These are phyloP conservation scores for Drepanosiphum platanoidis DNA, from an alignment of 2,888 invertebrate genomes.

Conservation along the genomic window DNA sequence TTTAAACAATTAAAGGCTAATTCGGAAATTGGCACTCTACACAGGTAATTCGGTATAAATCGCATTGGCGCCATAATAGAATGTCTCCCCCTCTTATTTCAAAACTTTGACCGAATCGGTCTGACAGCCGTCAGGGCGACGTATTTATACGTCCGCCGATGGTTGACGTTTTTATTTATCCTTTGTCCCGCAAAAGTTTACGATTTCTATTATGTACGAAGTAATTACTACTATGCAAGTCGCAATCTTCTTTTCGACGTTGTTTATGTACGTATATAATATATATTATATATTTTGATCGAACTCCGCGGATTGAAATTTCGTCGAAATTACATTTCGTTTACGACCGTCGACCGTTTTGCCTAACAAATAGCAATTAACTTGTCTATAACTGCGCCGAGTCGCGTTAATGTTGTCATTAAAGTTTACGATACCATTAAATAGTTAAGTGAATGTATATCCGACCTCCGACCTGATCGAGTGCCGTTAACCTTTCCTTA, in stretches of 20 bases:
- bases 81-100: not conserved
- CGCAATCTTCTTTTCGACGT: not conserved
- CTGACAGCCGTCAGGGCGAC: not conserved
- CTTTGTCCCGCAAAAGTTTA: not conserved
- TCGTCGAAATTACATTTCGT: not conserved
- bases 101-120: not conserved
- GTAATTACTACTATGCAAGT: not conserved
- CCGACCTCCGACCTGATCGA: conserved; percentile 41
- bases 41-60: not conserved
- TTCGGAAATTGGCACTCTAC: not conserved
- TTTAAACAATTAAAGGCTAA: not conserved
- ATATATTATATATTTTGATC: no score
- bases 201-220: not conserved
- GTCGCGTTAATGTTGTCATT: conserved; percentile 31
- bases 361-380: conserved; percentile 30
- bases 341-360: conserved; percentile 5
- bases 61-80: not conserved
- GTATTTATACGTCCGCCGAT: not conserved
- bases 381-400: conserved; percentile 7
- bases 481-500: conserved; percentile 34
- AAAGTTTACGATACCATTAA: conserved; percentile 49
- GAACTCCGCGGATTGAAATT: not conserved
- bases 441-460: conserved; percentile 49
- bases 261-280: no score
- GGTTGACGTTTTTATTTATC: not conserved